Evolutionary conservation across 2,888 invertebrate genomes (phyloP), one percentile per base, ranked within the genome.

Genomic region (Scrobipalpa atriplicella): DNA sequence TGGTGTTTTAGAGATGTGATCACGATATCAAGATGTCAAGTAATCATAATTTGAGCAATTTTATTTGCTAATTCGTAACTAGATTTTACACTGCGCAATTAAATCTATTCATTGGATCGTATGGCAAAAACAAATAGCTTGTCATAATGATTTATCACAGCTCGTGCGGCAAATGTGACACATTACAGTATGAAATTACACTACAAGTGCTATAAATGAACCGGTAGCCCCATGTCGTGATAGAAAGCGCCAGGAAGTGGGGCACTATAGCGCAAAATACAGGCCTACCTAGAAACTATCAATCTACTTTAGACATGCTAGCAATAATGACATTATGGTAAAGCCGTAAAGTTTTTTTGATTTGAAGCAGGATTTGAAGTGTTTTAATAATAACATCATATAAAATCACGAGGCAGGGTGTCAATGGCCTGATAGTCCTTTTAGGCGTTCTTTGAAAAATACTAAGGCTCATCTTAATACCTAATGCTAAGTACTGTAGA

Each of bases 171-270:
- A 54, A 54, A 54, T 54, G 54, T 54, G 16, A 21, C 54, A 18
- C 18, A 54, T 18, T 54, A 54, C 19, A 18, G 21, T 54, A 11
- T 54, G 19, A 54, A 51, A 18, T 21, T 10, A 54, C 10, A 11
- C 21, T 54, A 18, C 19, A 54, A 54, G 2, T 43, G 43, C 43
- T 13, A 43, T 13, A 43, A 43, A 13, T 54, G 47, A 47, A 47
- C 47, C 21, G 18, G 21, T 54, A 21, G 21, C 54, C 21, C 21
- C 54, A 18, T 21, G 19, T 54, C 18, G 54, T 18, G 19, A 21
- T 54, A 54, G 21, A 54, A 54, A 54, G 54, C 18, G 8, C 19
- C 18, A 54, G 21, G 21, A 54, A 54, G 54, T 54, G 19, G 54
- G 21, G 19, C 54, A 21, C 54, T 54, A 21, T 16, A 47, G 47